These are phyloP conservation scores for Papilio demoleus DNA, from an alignment of 2,888 invertebrate species.

Conservation along the genomic window DNA sequence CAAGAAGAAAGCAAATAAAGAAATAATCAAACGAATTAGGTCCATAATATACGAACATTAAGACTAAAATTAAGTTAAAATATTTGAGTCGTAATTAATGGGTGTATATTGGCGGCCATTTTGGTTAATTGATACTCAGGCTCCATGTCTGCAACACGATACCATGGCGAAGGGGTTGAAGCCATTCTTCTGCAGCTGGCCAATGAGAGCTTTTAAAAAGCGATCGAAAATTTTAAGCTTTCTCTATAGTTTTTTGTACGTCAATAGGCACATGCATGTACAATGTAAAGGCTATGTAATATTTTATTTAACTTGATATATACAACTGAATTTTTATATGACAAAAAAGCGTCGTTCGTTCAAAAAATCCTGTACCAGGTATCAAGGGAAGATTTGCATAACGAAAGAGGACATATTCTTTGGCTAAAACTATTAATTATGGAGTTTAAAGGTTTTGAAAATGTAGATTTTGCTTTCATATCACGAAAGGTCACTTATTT, in stretches of 20 bases:
- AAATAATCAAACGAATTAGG: neutral
- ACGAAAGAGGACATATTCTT: too few relatives aligned
- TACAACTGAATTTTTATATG: neutral
- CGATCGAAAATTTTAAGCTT: conserved; percentile 39
- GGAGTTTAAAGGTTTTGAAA: too few relatives aligned
- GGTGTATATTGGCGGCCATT: conserved; percentile 52
- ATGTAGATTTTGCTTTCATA: too few relatives aligned
- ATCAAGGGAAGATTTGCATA: too few relatives aligned
- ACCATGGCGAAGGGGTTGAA: conserved; percentile 54
- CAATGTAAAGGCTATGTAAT: neutral
- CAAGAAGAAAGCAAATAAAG: too few relatives aligned
- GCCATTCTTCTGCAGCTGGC: conserved; percentile 50
- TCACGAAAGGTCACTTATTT: too few relatives aligned
- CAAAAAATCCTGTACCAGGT: too few relatives aligned
- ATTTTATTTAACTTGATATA: neutral
- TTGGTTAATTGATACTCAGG: conserved; percentile 58
- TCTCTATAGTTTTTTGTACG: conserved; percentile 40
- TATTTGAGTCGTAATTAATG: conserved; percentile 11
- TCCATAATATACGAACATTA: neutral
- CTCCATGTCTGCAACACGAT: conserved; percentile 58
- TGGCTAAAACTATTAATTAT: too few relatives aligned
- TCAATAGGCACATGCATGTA: conserved; percentile 33
- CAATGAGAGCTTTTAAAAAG: conserved; percentile 50
- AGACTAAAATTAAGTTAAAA: neutral
- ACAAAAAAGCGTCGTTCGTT: too few relatives aligned